Evolutionary conservation across 2,113 vertebrate genomes (phyloP), one percentile per base, ranked within the genome.

Genomic region (Dipodomys stephensi): DNA sequence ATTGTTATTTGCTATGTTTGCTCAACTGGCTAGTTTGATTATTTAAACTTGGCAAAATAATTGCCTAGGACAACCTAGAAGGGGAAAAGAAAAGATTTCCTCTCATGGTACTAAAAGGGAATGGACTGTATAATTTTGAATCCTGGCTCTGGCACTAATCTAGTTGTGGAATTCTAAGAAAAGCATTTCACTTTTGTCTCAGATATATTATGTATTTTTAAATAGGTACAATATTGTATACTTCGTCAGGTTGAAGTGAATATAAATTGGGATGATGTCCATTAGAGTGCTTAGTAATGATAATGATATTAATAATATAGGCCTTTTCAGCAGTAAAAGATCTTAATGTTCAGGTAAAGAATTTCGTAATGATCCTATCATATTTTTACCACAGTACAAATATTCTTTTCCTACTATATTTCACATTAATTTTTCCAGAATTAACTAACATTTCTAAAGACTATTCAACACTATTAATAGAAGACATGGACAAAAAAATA

Each of bases 401-500:
- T 20, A 23, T 60, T 79, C 13, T 62, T 71, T 83, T 87, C 9
- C 46, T 88, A 27, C 15, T 83, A 8, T 82, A n/a, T 60, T 76
- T 67, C 60, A 94, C 81, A 81, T 91, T 22, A 62, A 60, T 88
- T 5, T 46, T 92, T 90, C 49, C 83, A 74, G 80, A 76, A 27
- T 72, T 78, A 73, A 79, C 57, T 82, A 80, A 76, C 22, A 73
- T 57, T 69, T 91, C 67, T 28, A 89, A 80, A 74, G 28, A 91
- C 85, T 28, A 87, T 19, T 65, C 1, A 89, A 12, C 3, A 68
- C 49, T 44, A 69, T 92, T 88, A 92, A 80, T 83, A 68, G 62
- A 81, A 91, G n/a, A 57, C 78, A 83, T 88, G n/a, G 12, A 65
- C 39, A 91, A 97, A 94, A 53, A 64, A 87, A 60, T 28, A 72